A percentile compares a stretch with the other conserved stretches of the same genome.
These are phyloP conservation scores for Pygoscelis antarcticus DNA, from an alignment of 2,113 vertebrate genomes.

Conservation along the genomic window DNA sequence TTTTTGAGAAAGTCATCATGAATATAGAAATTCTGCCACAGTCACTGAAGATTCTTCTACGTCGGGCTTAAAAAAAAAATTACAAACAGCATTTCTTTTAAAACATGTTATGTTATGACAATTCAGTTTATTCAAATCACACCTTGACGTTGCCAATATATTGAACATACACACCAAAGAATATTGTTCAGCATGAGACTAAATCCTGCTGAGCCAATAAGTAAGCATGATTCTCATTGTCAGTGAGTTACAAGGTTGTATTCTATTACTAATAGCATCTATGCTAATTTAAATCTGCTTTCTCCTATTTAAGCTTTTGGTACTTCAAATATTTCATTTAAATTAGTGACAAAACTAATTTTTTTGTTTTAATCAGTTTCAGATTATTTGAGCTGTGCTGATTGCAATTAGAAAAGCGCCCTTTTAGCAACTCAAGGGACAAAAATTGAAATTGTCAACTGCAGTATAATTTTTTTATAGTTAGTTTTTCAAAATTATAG, in stretches of 20 bases:
- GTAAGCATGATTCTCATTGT: neutral
- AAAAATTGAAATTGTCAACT: neutral
- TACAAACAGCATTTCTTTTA: neutral
- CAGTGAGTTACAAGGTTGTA: neutral
- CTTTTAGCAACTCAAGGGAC: neutral
- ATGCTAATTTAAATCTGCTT: neutral
- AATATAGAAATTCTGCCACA: neutral
- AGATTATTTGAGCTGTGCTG: neutral
- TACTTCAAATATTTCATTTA: conserved; percentile 2
- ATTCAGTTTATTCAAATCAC: neutral
- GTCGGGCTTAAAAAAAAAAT: neutral
- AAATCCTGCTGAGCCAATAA: neutral
- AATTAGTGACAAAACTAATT: neutral
- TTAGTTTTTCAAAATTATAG: neutral
- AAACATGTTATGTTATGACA: neutral
- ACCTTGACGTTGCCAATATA: neutral
- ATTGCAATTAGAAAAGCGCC: neutral
- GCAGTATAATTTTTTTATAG: neutral
- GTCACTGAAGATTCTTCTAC: neutral
- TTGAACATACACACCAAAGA: neutral
- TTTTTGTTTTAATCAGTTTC: neutral
- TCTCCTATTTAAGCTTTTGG: neutral
- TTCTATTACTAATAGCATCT: neutral
- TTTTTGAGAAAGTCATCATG: neutral
- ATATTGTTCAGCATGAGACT: neutral